Percentiles rank a stretch among this genome's conserved stretches.
phyloP scores from a whole-genome alignment of 2,797 vertebrate species.

The Gallinago stenura region DNA sequence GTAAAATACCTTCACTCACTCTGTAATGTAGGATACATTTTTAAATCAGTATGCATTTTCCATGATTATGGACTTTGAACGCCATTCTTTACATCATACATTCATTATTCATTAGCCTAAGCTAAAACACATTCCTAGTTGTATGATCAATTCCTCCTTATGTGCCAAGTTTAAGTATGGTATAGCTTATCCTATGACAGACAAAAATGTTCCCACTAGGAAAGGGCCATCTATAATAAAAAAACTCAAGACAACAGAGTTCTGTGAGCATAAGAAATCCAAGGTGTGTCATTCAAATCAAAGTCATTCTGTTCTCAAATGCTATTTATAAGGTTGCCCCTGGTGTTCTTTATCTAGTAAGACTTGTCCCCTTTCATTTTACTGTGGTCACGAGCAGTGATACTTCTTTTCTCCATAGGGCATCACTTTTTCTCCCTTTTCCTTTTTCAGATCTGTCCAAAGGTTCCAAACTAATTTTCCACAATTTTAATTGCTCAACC shows the following conservation, averaged over 20 bases:
- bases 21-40: not conserved
- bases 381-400: not conserved
- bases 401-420: not conserved
- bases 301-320: not conserved
- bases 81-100: not conserved
- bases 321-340: not conserved
- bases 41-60: not conserved
- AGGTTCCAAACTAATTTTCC: not conserved
- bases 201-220: not conserved
- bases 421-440: not conserved
- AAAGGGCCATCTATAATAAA: not conserved
- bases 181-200: not conserved
- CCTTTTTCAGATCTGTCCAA: not conserved
- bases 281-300: not conserved
- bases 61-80: not conserved
- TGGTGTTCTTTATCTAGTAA: not conserved
- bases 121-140: not conserved
- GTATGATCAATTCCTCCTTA: not conserved
- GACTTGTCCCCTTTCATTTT: not conserved
- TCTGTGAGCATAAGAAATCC: not conserved
- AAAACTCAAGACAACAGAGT: not conserved
- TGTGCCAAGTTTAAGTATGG: not conserved
- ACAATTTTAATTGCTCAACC: not conserved
- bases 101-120: not conserved
- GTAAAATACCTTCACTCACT: not conserved